Base-by-base conservation (phyloP, 2,797 vertebrate species). In the Anabacerthia variegaticeps region DNA sequence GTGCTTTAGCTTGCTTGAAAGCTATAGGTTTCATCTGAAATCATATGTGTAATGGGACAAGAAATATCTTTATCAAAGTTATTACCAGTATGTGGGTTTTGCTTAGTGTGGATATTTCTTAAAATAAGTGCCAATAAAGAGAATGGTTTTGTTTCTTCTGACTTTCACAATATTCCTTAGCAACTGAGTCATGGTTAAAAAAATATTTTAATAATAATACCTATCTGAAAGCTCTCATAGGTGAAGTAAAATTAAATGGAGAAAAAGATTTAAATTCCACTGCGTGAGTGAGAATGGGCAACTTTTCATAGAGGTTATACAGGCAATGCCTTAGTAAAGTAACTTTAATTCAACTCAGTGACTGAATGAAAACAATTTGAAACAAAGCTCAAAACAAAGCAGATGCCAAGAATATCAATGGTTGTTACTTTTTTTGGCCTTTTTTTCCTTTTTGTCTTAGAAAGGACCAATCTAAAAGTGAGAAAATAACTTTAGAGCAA, bases 351-450 rank as follows among this genome's bases (percentile, higher is more conserved):
- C 36, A 79, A 5, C 7, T 71, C 28, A 13, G 17, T 76, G 55
- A 43, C 8, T 54, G 14, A 76, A 67, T n/a, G 9, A 71, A 66
- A 89, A 58, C 21, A 91, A 52, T 23, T 67, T 59, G 26, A 66
- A 82, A 85, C 15, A 82, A 72, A 79, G 44, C 27, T 81, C 37
- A 51, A 68, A 77, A 21, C 10, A 90, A 85, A 61, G 5, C 0
- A 15, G 16, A 77, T 59, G 5, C 4, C 32, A 74, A 41, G 14
- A 63, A 20, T 58, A 46, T 41, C 23, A 83, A 48, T 2, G 44
- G 49, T 46, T 2, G 1, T 52, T 49, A 21, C 5, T 4, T 67
- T 48, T 44, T 37, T 65, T 41, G 1, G 36, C 3, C 12, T 3
- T 18, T 54, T 73, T 41, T 9, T 6, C 0, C 4, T 37, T 95